Evolutionary conservation across 2,113 vertebrate genomes (phyloP), one percentile per base, ranked within the genome.

Genomic region (Argyrosomus japonicus): DNA sequence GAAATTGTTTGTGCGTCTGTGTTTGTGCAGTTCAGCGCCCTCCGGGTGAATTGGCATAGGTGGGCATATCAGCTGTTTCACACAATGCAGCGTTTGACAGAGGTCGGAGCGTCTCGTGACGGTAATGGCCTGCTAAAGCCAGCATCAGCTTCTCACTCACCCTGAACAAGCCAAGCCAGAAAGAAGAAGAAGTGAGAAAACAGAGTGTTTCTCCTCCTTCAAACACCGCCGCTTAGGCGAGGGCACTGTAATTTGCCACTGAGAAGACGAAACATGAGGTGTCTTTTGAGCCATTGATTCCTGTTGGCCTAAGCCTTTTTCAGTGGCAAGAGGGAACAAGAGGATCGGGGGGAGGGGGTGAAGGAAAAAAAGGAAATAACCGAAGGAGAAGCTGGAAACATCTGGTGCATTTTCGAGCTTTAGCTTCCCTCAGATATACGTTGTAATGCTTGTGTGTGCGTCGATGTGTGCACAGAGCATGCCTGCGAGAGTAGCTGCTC

Each of bases 401-500:
- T 93, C 90, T 92, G 92, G 70, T 91, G 82, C 68, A 86, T 88
- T 76, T 91, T 67, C 83, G 56, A 69, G 73, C 68, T 85, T 79
- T 58, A 79, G 90, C 86, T 87, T 63, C 67, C 65, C 83, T 76
- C 65, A 17, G 65, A 87, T 61, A 69, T 81, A 89, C 90, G 87
- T 63, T 82, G 83, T 89, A 90, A 90, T 68, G 72, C 51, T 40
- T 86, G 75, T 53, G 67, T 58, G 73, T 72, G 77, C 68, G 62
- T 10, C 65, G 50, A 74, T 56, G 63, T 76, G 80, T 84, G 86
- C 60, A 54, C 47, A 6, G 57, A 87, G 73, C 70, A 79, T 77
- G 72, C 70, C 83, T 77, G 65, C 53, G 67, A 90, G 83, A 48
- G 54, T 50, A 29, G 83, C 85, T 71, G 68, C 81, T 84, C 83